A percentile compares a stretch with the other conserved stretches of the same genome.
Evolutionary conservation across 2,113 vertebrate genomes (phyloP).

Genomic region (Catharus fuscescens): DNA sequence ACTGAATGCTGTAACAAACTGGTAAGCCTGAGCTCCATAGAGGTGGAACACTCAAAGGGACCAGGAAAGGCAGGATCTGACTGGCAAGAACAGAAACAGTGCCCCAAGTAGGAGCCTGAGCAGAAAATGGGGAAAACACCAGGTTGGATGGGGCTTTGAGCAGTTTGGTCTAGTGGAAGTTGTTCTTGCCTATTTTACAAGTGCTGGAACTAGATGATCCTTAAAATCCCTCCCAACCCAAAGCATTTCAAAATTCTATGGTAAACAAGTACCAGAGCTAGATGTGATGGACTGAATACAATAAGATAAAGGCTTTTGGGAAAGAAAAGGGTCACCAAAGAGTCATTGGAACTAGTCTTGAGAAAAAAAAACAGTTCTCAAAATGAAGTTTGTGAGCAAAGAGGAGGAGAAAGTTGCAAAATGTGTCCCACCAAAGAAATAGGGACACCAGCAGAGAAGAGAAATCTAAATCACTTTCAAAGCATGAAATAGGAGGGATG

Average conservation of each 20-base stretch:
- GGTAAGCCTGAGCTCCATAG: background rate
- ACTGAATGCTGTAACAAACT: accelerated
- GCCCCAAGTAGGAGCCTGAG: background rate
- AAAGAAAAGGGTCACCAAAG: background rate
- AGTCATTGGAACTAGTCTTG: background rate
- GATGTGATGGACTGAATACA: background rate
- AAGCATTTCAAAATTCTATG: background rate
- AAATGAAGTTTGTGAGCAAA: background rate
- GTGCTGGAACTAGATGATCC: background rate
- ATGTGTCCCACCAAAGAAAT: background rate
- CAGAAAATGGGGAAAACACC: background rate
- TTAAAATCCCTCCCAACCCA: background rate
- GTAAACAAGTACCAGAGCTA: background rate
- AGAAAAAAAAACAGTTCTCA: background rate
- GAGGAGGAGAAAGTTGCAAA: background rate
- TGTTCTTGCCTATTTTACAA: background rate
- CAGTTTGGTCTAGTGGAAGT: background rate
- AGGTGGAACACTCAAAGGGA: background rate
- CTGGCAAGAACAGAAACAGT: background rate
- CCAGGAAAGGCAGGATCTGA: background rate
- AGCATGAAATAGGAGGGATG: background rate
- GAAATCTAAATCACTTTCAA: background rate
- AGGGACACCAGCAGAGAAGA: background rate
- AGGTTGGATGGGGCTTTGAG: background rate
- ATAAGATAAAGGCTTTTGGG: background rate